Conservation (phyloP, 2,113 vertebrate genomes). For the Bettongia penicillata region DNA sequence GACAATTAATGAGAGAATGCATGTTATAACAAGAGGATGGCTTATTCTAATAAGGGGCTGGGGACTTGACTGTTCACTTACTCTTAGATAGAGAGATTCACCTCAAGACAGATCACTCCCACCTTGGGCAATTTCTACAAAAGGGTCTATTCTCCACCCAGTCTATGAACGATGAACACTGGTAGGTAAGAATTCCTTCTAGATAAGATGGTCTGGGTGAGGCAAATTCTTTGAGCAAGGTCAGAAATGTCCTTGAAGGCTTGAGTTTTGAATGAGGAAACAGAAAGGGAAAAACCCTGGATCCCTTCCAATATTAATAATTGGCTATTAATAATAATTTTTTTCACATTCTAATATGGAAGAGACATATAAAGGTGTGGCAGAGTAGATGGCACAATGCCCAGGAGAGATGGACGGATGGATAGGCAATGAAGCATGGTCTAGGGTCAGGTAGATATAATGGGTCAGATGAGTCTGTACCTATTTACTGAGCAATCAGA, state of each 20-base stretch:
- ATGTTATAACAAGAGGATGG: background rate
- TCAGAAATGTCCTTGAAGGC: background rate
- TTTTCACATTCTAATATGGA: background rate
- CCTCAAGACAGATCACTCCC: background rate
- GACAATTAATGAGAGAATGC: no score
- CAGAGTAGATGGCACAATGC: background rate
- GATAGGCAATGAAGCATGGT: background rate
- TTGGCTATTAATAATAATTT: background rate
- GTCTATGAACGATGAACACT: background rate
- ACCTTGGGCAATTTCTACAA: background rate
- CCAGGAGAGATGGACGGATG: background rate
- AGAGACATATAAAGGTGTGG: background rate
- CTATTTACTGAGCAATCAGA: background rate
- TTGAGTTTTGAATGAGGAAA: background rate
- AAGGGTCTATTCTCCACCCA: background rate
- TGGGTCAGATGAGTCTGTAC: background rate
- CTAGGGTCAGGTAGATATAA: background rate
- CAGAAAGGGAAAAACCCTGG: background rate
- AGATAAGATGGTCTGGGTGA: background rate
- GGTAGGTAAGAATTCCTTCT: background rate
- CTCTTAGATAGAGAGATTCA: background rate
- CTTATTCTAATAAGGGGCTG: background rate
- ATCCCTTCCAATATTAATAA: background rate
- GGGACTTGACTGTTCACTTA: background rate
- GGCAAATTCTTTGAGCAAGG: background rate